These are phyloP conservation scores for Bruchidius siliquastri DNA, from an alignment of 2,888 invertebrate genomes.

Conservation along the genomic window DNA sequence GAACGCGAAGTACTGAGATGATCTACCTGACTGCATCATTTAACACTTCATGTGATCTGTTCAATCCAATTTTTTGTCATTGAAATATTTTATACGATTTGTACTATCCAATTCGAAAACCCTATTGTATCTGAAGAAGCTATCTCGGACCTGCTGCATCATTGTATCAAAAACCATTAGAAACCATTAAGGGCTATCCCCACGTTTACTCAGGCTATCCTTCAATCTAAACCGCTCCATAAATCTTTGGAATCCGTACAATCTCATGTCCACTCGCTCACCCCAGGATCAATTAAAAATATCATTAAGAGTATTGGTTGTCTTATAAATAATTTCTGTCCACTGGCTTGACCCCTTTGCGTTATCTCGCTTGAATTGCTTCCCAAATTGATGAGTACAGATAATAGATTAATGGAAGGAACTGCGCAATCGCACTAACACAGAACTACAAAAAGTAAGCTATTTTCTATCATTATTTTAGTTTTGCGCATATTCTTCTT, in stretches of 20 bases:
- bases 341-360: neutral
- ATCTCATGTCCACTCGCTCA: neutral
- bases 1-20: too few species aligned
- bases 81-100: too few species aligned
- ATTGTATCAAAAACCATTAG: neutral
- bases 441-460: too few species aligned
- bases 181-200: neutral
- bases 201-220: neutral
- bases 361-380: neutral
- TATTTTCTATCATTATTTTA: too few species aligned
- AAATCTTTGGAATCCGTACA: neutral
- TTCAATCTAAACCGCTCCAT: neutral
- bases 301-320: neutral
- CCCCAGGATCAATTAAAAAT: neutral
- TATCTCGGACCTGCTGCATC: neutral
- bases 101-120: too few species aligned
- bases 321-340: neutral
- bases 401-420: neutral
- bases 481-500: too few species aligned
- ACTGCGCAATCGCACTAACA: too few species aligned
- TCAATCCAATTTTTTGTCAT: too few species aligned
- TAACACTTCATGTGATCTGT: too few species aligned
- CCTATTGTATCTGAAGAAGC: neutral
- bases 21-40: too few species aligned
- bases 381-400: neutral